Conservation (phyloP, 2,888 invertebrate species). For the Esperia sulphurella region DNA sequence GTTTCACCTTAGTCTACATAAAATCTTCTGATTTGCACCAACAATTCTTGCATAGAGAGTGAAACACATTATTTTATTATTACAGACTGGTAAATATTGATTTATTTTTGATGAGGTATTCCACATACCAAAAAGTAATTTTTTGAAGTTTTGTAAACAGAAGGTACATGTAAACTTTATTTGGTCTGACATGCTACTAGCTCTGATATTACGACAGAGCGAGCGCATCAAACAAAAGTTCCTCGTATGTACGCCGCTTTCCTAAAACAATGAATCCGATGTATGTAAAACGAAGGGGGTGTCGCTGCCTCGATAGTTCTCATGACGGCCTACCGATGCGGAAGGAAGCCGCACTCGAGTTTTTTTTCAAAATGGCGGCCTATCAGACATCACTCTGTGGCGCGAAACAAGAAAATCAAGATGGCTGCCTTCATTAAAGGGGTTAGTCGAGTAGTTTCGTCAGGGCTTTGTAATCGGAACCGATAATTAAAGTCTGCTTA, state of each 20-base stretch:
- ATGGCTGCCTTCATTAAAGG: constrained; percentile 56
- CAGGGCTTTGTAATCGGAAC: constrained; percentile 24
- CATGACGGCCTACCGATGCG: constrained; percentile 70
- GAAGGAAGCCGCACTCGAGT: constrained; percentile 75
- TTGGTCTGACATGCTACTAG: constrained; percentile 31
- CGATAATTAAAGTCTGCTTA: constrained; percentile 18
- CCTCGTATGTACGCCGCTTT: constrained; percentile 38
- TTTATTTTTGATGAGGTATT: too few relatives aligned
- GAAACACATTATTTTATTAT: too few relatives aligned
- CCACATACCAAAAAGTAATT: too few relatives aligned
- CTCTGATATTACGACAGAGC: constrained; percentile 45
- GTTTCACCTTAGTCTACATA: too few relatives aligned
- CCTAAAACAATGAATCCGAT: constrained; percentile 76
- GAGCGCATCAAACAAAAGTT: constrained; percentile 61
- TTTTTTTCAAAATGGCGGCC: constrained; percentile 77
- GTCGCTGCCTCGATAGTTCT: constrained; percentile 71
- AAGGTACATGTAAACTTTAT: neutral
- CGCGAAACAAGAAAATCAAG: constrained; percentile 62
- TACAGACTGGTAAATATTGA: too few relatives aligned
- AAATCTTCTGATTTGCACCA: too few relatives aligned
- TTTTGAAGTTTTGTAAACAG: neutral
- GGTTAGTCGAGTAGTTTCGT: constrained; percentile 46
- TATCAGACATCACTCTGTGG: constrained; percentile 67
- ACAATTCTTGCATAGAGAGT: too few relatives aligned
- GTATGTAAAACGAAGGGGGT: constrained; percentile 74